phyloP scores from a whole-genome alignment of 2,888 invertebrate genomes.

The Drosophila nr. fundita region DNA sequence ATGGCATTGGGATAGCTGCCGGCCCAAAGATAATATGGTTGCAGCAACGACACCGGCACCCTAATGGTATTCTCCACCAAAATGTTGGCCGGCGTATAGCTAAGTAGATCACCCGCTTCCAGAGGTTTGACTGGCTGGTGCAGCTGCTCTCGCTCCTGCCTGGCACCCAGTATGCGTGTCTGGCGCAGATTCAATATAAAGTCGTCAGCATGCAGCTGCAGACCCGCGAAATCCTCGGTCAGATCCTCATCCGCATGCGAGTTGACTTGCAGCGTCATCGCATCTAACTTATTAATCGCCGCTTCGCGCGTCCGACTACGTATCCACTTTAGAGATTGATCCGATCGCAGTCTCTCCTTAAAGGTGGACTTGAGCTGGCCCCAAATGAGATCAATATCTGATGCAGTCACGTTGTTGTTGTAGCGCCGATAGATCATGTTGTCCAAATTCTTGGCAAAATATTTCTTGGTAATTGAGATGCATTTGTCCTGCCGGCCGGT shows the following conservation, averaged over 20 bases:
- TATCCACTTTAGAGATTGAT: constrained; percentile 68
- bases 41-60: constrained; percentile 78
- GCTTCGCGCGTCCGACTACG: constrained; percentile 49
- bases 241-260: constrained; percentile 68
- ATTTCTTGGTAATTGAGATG: constrained; percentile 57
- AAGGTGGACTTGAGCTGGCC: constrained; percentile 74
- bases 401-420: constrained; percentile 64
- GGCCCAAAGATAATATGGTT: constrained; percentile 77
- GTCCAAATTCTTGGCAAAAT: constrained; percentile 81
- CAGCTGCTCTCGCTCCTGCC: constrained; percentile 38
- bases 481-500: constrained; percentile 56
- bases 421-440: constrained; percentile 78
- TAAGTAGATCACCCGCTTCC: constrained; percentile 54
- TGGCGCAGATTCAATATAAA: constrained; percentile 67
- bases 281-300: constrained; percentile 72
- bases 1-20: constrained; percentile 75
- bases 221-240: constrained; percentile 65
- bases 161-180: constrained; percentile 3
- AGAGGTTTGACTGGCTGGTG: constrained; percentile 65
- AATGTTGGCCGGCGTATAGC: constrained; percentile 77
- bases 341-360: constrained; percentile 52
- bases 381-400: constrained; percentile 79
- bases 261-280: constrained; percentile 73
- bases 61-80: constrained; percentile 76
- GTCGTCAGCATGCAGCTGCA: constrained; percentile 59